These are phyloP conservation scores for Orbicella faveolata DNA, from an alignment of 64 coral and sea anemone species.

Conservation along the genomic window DNA sequence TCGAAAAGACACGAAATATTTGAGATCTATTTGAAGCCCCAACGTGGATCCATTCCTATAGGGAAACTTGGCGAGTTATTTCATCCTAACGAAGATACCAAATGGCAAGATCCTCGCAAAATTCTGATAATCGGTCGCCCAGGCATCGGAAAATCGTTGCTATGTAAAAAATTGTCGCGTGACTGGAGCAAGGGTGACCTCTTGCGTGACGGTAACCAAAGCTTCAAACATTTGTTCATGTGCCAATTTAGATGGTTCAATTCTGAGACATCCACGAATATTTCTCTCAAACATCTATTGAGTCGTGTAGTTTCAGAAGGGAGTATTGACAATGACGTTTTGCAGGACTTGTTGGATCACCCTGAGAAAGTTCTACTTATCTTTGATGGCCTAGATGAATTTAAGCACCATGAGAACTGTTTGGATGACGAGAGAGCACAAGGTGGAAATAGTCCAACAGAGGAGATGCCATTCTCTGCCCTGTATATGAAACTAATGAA, in stretches of 20 bases:
- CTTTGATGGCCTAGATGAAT: constrained; percentile 61
- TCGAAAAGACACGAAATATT: neutral
- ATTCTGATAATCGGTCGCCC: constrained; percentile 39
- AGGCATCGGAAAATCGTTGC: constrained; percentile 40
- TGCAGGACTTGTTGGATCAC: neutral
- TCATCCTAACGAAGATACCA: constrained; percentile 5
- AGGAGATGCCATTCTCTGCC: neutral
- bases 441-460: neutral
- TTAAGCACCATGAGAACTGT: constrained; percentile 12
- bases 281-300: constrained; percentile 11
- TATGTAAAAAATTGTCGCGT: constrained; percentile 15
- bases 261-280: neutral
- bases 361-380: constrained; percentile 25
- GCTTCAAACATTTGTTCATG: constrained; percentile 10
- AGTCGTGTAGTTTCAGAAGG: neutral
- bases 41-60: neutral
- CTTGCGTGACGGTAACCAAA: neutral
- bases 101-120: constrained; percentile 1
- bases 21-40: constrained; percentile 16
- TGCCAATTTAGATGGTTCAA: constrained; percentile 20
- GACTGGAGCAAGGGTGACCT: constrained; percentile 16
- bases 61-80: neutral
- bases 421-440: neutral
- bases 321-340: neutral
- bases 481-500: constrained; percentile 12